These are phyloP conservation scores for Epistrophe eligans DNA, from an alignment of 2,888 invertebrate species.

Conservation along the genomic window DNA sequence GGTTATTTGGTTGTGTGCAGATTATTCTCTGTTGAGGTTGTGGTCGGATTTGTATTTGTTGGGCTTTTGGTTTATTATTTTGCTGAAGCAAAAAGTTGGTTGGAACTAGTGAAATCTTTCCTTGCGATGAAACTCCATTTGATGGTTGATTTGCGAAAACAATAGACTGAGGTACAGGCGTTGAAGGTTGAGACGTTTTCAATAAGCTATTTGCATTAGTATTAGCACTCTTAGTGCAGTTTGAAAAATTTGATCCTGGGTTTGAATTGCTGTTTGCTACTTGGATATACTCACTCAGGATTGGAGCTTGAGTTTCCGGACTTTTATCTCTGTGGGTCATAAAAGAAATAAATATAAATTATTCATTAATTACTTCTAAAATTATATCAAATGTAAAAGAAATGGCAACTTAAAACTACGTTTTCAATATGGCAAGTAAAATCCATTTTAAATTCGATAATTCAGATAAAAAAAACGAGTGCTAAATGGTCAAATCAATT, in stretches of 20 bases:
- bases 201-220: slow-evolving; percentile 45
- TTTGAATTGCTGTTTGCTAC: slow-evolving; percentile 77
- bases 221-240: slow-evolving; percentile 70
- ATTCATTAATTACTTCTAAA: no score
- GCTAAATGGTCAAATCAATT: no score
- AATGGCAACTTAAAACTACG: no score
- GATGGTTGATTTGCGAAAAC: slow-evolving; percentile 43
- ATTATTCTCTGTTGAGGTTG: slow-evolving; percentile 77
- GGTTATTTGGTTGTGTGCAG: slow-evolving; percentile 57
- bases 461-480: no score
- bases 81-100: slow-evolving; percentile 83
- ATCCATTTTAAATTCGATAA: no score
- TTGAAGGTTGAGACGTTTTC: slow-evolving; percentile 61
- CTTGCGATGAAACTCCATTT: slow-evolving; percentile 63
- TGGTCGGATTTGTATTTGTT: slow-evolving; percentile 66
- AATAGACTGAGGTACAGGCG: slow-evolving; percentile 73
- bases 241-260: slow-evolving; percentile 76
- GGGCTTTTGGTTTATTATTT: slow-evolving; percentile 73
- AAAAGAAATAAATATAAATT: not conserved
- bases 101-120: slow-evolving; percentile 83
- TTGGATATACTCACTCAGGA: slow-evolving; percentile 79
- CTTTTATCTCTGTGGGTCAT: not conserved
- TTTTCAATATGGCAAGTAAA: no score
- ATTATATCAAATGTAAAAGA: no score
- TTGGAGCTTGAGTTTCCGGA: slow-evolving; percentile 74